Percentiles rank a stretch among this genome's conserved stretches.
Conservation (phyloP, 2,113 vertebrate species). For the Pterophyllum scalare region DNA sequence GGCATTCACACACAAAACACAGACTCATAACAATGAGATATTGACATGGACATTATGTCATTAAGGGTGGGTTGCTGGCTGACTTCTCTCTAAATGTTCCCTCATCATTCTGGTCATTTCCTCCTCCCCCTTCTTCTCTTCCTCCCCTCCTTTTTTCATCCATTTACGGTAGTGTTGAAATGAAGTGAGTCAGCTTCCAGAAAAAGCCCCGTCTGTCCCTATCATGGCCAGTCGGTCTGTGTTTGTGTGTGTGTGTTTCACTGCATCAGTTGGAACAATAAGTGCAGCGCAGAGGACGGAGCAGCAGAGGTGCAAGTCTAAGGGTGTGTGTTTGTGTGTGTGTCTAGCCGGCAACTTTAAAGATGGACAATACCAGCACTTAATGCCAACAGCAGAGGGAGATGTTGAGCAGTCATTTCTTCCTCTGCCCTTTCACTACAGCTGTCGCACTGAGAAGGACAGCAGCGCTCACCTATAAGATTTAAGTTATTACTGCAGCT, state of each 20-base stretch:
- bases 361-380: not conserved
- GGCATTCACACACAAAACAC: constrained; percentile 8
- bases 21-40: constrained; percentile 61
- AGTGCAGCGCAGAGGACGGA: constrained; percentile 27
- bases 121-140: constrained; percentile 53
- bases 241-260: constrained; percentile 34
- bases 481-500: constrained; percentile 35
- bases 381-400: constrained; percentile 67
- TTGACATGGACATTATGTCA: constrained; percentile 68
- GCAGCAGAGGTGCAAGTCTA: constrained; percentile 18
- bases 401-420: constrained; percentile 36
- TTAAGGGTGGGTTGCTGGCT: constrained; percentile 61
- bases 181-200: constrained; percentile 74
- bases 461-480: constrained; percentile 14
- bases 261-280: constrained; percentile 45
- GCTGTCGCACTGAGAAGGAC: constrained; percentile 66
- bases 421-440: constrained; percentile 46
- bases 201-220: constrained; percentile 60
- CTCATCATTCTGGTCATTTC: constrained; percentile 65
- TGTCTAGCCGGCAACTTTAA: constrained; percentile 1
- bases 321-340: not conserved
- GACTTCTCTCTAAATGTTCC: constrained; percentile 62
- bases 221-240: constrained; percentile 32
- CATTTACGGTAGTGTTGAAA: constrained; percentile 70
- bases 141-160: constrained; percentile 62